Base-by-base conservation (phyloP, 2,888 invertebrate genomes). In the Smittia aterrima region DNA sequence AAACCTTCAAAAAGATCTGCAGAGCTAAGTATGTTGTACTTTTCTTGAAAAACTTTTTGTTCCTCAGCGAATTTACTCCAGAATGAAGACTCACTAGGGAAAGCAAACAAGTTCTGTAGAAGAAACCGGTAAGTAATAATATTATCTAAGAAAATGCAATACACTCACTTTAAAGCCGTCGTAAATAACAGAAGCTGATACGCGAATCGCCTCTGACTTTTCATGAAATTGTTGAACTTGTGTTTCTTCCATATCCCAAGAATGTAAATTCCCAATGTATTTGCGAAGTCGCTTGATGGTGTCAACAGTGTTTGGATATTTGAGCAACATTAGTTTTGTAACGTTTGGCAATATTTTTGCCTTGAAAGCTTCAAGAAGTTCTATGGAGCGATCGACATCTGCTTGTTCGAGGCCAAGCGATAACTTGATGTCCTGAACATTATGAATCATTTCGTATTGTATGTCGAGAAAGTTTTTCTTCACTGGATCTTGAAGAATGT, bases 301-400 rank as follows among this genome's bases (percentile, higher is more conserved):
- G 79, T 92, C 90, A 64, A 94, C 86, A 77, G 91, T 87, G 64
- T 89, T 88, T 0, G 93, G 90, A 83, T 93, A 92, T 77, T 93
- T 93, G 74, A 92, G 86, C 54, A 95, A 81, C 90, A 93, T 92
- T 22, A 93, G 81, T 0, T 90, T 88, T 76, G 89, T 89, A 6
- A 83, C 24, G 16, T 40, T 58, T n/a, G 70, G 47, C 1, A 58
- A 38, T 66, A 22, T 78, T 81, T 79, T 75, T 85, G 85, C 83
- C 47, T 80, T 78, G 1, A 85, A 78, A 62, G 87, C 85, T 66
- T 90, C 88, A 78, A 92, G 82, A 1, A 87, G 82, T 67, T 87
- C 85, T 27, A 92, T 80, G 75, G 91, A 90, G 75, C 86, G 81
- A 16, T 90, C 87, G 0, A 89, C 86, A 77, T 91, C 87, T 0